Evolutionary conservation across 2,113 vertebrate species (phyloP).

Genomic region (Forbesichthys papilliferus): DNA sequence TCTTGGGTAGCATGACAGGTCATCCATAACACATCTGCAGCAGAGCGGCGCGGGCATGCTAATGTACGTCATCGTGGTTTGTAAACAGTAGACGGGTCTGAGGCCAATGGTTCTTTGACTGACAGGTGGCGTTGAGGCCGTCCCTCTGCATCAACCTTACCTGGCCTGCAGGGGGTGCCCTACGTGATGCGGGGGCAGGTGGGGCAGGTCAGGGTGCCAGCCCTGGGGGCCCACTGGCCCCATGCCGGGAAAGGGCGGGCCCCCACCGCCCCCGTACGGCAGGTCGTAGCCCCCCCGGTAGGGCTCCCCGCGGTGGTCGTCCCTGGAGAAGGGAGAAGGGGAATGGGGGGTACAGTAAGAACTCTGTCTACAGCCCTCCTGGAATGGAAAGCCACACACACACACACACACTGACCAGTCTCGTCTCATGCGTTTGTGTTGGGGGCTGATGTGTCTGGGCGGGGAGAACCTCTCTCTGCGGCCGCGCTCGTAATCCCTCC

Average conservation of each 20-base stretch:
- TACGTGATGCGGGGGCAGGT: slow-evolving; percentile 80
- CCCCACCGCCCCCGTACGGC: slow-evolving; percentile 79
- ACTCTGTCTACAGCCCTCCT: background rate
- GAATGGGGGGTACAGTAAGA: background rate
- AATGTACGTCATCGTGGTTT: too few species aligned
- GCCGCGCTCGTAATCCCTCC: slow-evolving; percentile 87
- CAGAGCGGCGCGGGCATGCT: too few species aligned
- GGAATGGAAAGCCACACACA: background rate
- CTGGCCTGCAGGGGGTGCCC: slow-evolving; percentile 87
- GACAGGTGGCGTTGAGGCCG: too few species aligned
- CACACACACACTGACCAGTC: slow-evolving; percentile 80
- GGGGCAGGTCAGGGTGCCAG: slow-evolving; percentile 87
- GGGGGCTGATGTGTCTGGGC: slow-evolving; percentile 86
- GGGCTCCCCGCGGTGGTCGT: slow-evolving; percentile 87
- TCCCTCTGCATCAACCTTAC: slow-evolving; percentile 60
- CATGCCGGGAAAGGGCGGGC: slow-evolving; percentile 43
- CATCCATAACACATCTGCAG: too few species aligned
- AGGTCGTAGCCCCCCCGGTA: slow-evolving; percentile 87
- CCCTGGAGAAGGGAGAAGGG: slow-evolving; percentile 69
- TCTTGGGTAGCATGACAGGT: too few species aligned
- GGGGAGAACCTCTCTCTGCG: slow-evolving; percentile 87
- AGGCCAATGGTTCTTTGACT: too few species aligned
- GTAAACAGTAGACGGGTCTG: too few species aligned
- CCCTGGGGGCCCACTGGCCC: slow-evolving; percentile 79
- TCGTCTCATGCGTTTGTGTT: slow-evolving; percentile 89